Percentiles rank a stretch among this genome's conserved stretches.
Conservation (phyloP, 2,797 vertebrate genomes). For the Sebastolobus alascanus region DNA sequence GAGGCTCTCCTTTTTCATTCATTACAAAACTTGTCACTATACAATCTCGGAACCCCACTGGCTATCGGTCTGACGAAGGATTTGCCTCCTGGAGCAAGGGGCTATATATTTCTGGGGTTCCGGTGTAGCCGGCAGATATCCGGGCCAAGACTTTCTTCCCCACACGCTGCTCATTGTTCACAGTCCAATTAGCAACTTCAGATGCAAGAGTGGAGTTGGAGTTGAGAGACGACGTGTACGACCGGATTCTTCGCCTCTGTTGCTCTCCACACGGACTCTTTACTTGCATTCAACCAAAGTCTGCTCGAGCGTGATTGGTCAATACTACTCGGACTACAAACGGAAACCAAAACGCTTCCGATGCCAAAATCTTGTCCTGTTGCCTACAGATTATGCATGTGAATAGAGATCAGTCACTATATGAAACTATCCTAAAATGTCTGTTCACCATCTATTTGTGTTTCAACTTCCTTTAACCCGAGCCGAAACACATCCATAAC, state of each 20-base stretch:
- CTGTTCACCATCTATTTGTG: neutral
- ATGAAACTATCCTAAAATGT: neutral
- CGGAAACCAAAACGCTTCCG: neutral
- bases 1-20: too few relatives aligned
- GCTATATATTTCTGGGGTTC: neutral
- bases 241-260: neutral
- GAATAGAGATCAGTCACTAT: neutral
- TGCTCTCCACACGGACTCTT: neutral
- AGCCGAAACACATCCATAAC: neutral
- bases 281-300: neutral
- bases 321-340: too few relatives aligned
- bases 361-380: neutral
- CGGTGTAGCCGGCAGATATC: too few relatives aligned
- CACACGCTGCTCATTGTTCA: neutral
- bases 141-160: neutral
- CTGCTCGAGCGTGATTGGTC: neutral
- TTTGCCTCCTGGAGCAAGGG: neutral
- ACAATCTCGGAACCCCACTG: neutral
- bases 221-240: neutral
- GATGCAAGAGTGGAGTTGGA: too few relatives aligned
- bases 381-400: neutral
- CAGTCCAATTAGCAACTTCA: neutral
- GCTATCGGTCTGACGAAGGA: neutral
- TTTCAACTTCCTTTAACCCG: neutral
- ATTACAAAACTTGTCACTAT: neutral